Percentiles rank a stretch among this genome's conserved stretches.
phyloP scores from a whole-genome alignment of 2,888 invertebrate genomes.

The Acanthacorydalis orientalis region DNA sequence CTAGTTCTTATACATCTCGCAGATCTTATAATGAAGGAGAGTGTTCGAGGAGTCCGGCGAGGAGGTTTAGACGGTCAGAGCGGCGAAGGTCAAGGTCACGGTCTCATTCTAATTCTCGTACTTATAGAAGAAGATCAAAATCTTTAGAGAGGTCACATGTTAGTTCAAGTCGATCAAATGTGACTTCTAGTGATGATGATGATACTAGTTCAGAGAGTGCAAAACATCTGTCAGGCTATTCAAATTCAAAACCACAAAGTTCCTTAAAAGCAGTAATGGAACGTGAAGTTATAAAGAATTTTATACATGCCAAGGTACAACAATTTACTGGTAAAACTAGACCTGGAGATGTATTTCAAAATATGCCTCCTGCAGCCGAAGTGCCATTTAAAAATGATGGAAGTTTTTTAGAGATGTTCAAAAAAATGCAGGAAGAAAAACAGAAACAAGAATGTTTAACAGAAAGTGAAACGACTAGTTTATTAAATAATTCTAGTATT shows the following conservation, averaged over 20 bases:
- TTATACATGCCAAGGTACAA: neutral
- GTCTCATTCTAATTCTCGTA: neutral
- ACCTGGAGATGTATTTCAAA: neutral
- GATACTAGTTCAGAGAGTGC: neutral
- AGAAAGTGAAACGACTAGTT: conserved; percentile 14
- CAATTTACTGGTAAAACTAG: neutral
- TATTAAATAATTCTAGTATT: conserved; percentile 19
- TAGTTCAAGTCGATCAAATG: neutral
- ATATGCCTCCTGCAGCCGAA: conserved; percentile 9
- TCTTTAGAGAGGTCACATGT: neutral
- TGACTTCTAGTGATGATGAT: neutral
- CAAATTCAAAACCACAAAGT: neutral
- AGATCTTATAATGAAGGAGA: too few relatives aligned
- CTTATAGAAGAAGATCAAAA: neutral
- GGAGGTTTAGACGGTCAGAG: neutral
- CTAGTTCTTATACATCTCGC: conserved; percentile 2
- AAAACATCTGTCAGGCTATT: neutral
- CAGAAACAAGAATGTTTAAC: conserved; percentile 14
- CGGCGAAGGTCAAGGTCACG: neutral
- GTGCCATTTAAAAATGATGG: conserved; percentile 71
- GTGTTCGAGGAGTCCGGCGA: too few relatives aligned
- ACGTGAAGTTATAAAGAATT: too few relatives aligned
- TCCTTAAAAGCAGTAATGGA: too few relatives aligned
- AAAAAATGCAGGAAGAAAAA: conserved; percentile 59
- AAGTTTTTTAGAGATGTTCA: conserved; percentile 80